phyloP scores from a whole-genome alignment of 35 echinoderm and acorn worm genomes.

The Amphiura filiformis region DNA sequence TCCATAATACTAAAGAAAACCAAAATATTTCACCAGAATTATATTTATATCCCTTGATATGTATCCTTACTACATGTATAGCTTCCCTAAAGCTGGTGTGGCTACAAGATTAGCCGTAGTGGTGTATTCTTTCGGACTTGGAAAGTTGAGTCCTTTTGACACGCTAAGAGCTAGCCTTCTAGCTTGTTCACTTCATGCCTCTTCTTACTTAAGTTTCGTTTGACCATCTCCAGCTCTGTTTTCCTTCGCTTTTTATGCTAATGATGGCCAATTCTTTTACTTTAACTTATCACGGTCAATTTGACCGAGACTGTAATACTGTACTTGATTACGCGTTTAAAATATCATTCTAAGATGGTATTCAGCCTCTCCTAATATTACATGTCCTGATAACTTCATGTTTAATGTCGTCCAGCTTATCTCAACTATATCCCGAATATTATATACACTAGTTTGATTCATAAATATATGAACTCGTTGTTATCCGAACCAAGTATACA shows the following conservation, averaged over 20 bases:
- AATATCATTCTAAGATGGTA: too few relatives aligned
- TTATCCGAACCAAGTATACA: too few relatives aligned
- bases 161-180: not conserved
- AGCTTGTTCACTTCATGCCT: not conserved
- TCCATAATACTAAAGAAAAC: not conserved
- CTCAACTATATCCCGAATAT: too few relatives aligned
- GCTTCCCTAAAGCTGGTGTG: not conserved
- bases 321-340: too few relatives aligned
- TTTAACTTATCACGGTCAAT: not conserved
- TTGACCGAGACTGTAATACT: too few relatives aligned
- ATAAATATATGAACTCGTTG: too few relatives aligned
- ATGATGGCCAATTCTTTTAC: not conserved
- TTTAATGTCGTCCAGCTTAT: too few relatives aligned
- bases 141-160: not conserved
- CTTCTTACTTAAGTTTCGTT: not conserved
- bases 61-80: not conserved
- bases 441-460: too few relatives aligned
- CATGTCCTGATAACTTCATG: too few relatives aligned
- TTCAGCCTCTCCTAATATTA: too few relatives aligned
- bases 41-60: not conserved
- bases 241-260: not conserved
- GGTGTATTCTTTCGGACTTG: not conserved
- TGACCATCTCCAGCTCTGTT: not conserved
- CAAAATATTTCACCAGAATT: not conserved
- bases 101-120: not conserved